These are phyloP conservation scores for Xestoiulus laeticollis DNA, from an alignment of 2,888 invertebrate species.

Conservation along the genomic window DNA sequence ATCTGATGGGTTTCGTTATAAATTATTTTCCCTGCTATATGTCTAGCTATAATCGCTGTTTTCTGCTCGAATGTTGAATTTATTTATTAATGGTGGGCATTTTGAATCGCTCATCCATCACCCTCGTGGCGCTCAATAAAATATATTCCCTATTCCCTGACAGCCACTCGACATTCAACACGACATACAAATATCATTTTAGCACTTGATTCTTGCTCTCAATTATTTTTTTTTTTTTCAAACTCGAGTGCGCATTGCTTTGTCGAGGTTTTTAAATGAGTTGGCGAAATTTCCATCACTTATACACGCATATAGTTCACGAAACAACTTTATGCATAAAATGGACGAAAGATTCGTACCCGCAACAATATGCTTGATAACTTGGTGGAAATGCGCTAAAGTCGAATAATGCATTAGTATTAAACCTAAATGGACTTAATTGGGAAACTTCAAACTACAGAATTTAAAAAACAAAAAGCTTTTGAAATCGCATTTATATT, in stretches of 20 bases:
- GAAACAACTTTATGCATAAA: too few relatives aligned
- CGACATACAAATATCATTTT: background rate
- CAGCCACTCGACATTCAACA: constrained; percentile 29
- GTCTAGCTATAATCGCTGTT: background rate
- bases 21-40: background rate
- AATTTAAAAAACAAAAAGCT: too few relatives aligned
- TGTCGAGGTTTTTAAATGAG: background rate
- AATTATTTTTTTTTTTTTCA: background rate
- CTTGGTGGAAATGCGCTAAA: too few relatives aligned
- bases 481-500: too few relatives aligned
- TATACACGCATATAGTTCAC: background rate
- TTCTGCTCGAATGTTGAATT: constrained; percentile 11
- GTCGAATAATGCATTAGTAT: too few relatives aligned
- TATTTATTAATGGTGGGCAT: constrained; percentile 29
- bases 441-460: too few relatives aligned
- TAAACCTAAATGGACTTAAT: too few relatives aligned
- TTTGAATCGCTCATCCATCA: constrained; percentile 24
- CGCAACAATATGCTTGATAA: too few relatives aligned
- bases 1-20: background rate
- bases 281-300: background rate
- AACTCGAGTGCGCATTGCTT: background rate
- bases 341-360: too few relatives aligned
- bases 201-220: background rate
- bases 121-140: background rate
- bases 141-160: background rate